Conservation (phyloP, 2,888 invertebrate species). For the Magallana nippona region DNA sequence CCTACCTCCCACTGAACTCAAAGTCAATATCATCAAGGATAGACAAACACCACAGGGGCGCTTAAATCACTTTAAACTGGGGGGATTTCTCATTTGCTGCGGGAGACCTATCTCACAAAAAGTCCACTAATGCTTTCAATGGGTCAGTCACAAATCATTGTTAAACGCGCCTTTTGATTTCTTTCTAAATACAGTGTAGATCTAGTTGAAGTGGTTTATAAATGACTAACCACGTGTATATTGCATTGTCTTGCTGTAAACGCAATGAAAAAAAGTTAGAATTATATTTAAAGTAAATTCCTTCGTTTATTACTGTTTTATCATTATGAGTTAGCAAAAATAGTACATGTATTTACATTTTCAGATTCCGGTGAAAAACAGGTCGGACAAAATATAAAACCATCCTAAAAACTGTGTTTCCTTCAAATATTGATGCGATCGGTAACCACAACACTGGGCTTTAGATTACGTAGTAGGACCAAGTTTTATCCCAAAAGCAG, state of each 20-base stretch:
- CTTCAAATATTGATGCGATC: background rate
- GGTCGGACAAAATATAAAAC: background rate
- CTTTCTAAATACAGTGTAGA: too few relatives aligned
- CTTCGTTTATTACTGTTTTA: too few relatives aligned
- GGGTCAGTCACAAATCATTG: background rate
- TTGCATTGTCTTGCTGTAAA: too few relatives aligned
- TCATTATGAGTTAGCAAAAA: too few relatives aligned
- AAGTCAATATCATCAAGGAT: background rate
- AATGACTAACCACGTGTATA: too few relatives aligned
- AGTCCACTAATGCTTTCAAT: background rate
- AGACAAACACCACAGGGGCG: background rate
- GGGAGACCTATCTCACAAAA: slow-evolving; percentile 3
- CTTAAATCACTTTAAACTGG: background rate
- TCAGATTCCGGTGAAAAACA: background rate
- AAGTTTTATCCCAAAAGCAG: slow-evolving; percentile 19
- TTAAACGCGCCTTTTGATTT: background rate
- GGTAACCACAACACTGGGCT: background rate
- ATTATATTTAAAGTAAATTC: too few relatives aligned
- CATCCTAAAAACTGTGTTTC: background rate
- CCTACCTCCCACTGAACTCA: slow-evolving; percentile 18
- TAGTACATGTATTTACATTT: background rate
- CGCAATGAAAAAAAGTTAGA: too few relatives aligned
- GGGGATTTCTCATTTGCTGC: slow-evolving; percentile 6
- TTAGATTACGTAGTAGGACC: slow-evolving; percentile 21
- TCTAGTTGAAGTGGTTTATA: too few relatives aligned